Percentiles rank a stretch among this genome's conserved stretches.
Conservation (phyloP, 2,113 vertebrate species). For the Petroica traversi region DNA sequence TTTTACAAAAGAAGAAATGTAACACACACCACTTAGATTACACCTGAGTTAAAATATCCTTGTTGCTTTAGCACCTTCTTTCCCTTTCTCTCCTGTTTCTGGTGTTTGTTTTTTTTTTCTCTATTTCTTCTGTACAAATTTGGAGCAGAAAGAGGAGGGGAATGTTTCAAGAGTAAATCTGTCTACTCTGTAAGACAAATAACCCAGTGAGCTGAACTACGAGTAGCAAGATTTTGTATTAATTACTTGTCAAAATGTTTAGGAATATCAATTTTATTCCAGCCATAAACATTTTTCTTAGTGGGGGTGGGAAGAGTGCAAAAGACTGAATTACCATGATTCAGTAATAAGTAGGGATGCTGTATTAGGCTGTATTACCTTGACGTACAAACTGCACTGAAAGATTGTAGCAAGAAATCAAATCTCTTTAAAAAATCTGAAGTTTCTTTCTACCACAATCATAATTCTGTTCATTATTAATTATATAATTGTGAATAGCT, state of each 20-base stretch:
- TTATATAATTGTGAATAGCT: not conserved
- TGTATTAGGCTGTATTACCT: not conserved
- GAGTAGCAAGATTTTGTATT: not conserved
- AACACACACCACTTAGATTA: not conserved
- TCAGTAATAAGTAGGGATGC: not conserved
- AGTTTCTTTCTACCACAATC: not conserved
- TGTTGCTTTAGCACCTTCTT: not conserved
- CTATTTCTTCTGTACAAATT: not conserved
- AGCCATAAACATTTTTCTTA: not conserved
- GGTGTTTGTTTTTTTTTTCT: no score
- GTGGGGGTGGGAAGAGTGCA: not conserved
- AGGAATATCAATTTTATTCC: not conserved
- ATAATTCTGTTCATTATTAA: not conserved
- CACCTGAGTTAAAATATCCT: not conserved
- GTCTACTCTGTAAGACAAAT: not conserved
- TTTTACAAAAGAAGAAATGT: not conserved
- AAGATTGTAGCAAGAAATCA: not conserved
- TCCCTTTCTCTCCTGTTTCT: no score
- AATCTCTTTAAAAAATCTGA: not conserved
- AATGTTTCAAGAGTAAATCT: not conserved
- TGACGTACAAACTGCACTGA: not conserved
- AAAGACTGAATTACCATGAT: not conserved
- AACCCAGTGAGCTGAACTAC: not conserved
- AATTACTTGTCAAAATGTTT: not conserved
- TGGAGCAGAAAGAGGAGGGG: rapidly evolving